Conservation (phyloP, 2,888 invertebrate genomes). For the Pocota personata region DNA sequence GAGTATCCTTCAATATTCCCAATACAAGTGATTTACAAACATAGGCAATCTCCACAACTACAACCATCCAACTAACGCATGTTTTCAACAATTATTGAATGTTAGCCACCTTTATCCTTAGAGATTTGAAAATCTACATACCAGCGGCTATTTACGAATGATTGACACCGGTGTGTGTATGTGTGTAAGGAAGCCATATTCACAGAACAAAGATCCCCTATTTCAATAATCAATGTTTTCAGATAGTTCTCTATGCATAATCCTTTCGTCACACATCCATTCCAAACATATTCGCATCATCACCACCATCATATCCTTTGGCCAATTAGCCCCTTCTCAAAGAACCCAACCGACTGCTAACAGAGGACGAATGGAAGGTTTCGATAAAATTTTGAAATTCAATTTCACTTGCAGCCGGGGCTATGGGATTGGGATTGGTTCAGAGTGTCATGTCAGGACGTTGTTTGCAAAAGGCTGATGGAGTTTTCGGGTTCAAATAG, state of each 20-base stretch:
- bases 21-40: not conserved
- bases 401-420: slow-evolving; percentile 18
- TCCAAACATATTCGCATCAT: slow-evolving; percentile 1
- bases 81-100: not conserved
- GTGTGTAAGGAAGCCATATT: not conserved
- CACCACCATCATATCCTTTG: slow-evolving; percentile 16
- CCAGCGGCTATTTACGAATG: not conserved
- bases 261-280: not conserved
- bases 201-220: not conserved
- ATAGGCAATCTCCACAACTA: not conserved
- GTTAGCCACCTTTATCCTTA: not conserved
- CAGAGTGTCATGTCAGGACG: slow-evolving; percentile 5
- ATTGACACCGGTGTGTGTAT: not conserved
- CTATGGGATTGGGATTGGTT: not conserved
- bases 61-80: not conserved
- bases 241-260: not conserved
- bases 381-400: slow-evolving; percentile 17
- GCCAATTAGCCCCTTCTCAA: slow-evolving; percentile 27
- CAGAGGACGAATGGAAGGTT: not conserved
- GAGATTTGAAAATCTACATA: not conserved
- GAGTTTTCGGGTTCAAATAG: not conserved
- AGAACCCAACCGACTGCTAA: not conserved
- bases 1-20: not conserved
- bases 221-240: slow-evolving; percentile 12
- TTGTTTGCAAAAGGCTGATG: slow-evolving; percentile 10